These are phyloP conservation scores for Proales similis DNA, from an alignment of 1,140 invertebrate genomes.

Conservation along the genomic window DNA sequence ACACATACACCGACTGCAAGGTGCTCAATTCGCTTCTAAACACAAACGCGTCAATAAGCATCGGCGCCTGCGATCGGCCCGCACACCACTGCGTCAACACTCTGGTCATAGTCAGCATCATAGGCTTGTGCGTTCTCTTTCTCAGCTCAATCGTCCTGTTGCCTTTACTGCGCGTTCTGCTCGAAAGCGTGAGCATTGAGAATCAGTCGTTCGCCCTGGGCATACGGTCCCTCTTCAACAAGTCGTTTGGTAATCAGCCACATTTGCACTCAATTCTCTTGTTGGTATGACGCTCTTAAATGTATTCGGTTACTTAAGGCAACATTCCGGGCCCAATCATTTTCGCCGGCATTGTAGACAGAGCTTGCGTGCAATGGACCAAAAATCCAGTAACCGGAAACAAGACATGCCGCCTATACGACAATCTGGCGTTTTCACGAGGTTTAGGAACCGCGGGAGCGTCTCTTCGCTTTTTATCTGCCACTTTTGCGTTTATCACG, in stretches of 20 bases:
- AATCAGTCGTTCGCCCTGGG: slow-evolving; percentile 30
- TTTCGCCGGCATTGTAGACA: slow-evolving; percentile 19
- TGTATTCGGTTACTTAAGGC: too few species aligned
- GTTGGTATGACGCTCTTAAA: too few species aligned
- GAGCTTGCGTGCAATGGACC: slow-evolving; percentile 19
- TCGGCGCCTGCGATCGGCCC: not conserved
- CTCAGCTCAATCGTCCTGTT: slow-evolving; percentile 5
- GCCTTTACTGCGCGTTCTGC: slow-evolving; percentile 19
- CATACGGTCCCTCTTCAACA: slow-evolving; percentile 22
- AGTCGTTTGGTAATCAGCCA: slow-evolving; percentile 24
- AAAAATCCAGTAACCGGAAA: not conserved
- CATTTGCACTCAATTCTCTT: too few species aligned
- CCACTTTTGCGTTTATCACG: not conserved
- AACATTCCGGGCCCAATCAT: slow-evolving; percentile 34
- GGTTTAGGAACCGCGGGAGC: not conserved
- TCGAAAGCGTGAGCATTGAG: slow-evolving; percentile 3
- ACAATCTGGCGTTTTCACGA: slow-evolving; percentile 5
- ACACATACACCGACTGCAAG: too few species aligned
- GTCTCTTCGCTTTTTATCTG: not conserved
- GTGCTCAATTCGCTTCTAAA: too few species aligned
- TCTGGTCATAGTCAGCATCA: not conserved
- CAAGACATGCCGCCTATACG: slow-evolving; percentile 2
- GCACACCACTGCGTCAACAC: not conserved
- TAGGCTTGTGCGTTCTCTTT: slow-evolving; percentile 2
- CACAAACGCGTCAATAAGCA: not conserved